These are phyloP conservation scores for Drosophila anceps DNA, from an alignment of 2,888 invertebrate genomes.

Conservation along the genomic window DNA sequence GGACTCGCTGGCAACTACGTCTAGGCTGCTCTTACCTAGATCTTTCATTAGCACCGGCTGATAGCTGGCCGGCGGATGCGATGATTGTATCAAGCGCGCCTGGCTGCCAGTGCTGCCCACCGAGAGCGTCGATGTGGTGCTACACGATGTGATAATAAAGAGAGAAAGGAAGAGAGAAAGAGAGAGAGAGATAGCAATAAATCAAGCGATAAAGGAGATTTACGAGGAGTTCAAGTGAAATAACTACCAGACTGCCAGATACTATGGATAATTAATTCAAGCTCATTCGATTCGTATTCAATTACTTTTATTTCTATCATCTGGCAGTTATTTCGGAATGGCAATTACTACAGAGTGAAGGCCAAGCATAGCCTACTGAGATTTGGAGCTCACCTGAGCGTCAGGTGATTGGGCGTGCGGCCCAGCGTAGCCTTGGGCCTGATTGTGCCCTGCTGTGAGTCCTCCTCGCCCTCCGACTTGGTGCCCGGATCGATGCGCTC, in stretches of 20 bases:
- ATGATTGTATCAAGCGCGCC: constrained; percentile 96
- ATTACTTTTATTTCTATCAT: neutral
- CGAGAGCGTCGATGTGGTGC: constrained; percentile 96
- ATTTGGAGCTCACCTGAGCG: constrained; percentile 88
- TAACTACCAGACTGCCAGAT: neutral
- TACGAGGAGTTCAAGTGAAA: constrained; percentile 7
- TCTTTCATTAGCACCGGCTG: constrained; percentile 95
- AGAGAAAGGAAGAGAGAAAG: constrained; percentile 15
- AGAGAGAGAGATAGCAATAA: constrained; percentile 42
- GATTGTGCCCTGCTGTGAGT: constrained; percentile 89
- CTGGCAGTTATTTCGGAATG: constrained; percentile 10
- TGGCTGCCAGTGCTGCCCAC: constrained; percentile 97
- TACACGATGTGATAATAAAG: constrained; percentile 78
- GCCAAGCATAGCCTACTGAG: constrained; percentile 5
- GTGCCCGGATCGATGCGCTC: constrained; percentile 90
- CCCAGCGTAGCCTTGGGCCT: constrained; percentile 90
- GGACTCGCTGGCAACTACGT: constrained; percentile 48
- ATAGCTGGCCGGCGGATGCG: constrained; percentile 96
- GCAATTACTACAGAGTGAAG: constrained; percentile 6
- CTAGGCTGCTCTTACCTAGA: constrained; percentile 90
- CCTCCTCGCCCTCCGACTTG: constrained; percentile 95
- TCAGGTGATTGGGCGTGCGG: constrained; percentile 96
- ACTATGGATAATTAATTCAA: neutral
- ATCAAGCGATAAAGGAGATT: constrained; percentile 73
- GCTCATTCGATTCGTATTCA: neutral